Evolutionary conservation across 2,113 vertebrate species (phyloP).

Genomic region (Podilymbus podiceps): DNA sequence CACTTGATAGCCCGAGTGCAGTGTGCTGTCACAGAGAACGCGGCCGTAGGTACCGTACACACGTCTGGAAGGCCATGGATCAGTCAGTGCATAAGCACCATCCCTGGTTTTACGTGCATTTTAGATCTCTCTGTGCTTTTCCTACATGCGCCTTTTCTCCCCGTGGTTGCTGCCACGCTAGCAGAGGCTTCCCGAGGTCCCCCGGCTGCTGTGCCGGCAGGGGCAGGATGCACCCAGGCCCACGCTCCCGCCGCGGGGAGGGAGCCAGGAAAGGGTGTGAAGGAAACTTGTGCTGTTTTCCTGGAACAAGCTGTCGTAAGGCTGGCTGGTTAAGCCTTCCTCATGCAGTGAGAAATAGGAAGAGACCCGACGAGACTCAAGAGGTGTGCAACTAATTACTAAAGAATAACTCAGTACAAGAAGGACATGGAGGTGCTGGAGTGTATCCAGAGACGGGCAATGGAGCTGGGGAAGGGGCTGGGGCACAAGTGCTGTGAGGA

Average conservation of each 20-base stretch:
- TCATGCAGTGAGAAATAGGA: neutral
- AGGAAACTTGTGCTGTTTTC: neutral
- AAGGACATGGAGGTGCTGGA: too few species aligned
- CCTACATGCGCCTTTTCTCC: neutral
- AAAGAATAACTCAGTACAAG: neutral
- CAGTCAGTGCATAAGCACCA: neutral
- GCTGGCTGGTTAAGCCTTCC: neutral
- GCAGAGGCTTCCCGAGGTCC: neutral
- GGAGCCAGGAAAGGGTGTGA: neutral
- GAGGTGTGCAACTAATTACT: neutral
- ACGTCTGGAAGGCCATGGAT: neutral
- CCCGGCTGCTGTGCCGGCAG: neutral
- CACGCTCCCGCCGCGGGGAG: accelerated
- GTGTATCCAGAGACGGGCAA: too few species aligned
- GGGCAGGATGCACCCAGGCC: neutral
- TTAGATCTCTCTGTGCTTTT: neutral
- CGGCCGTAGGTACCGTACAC: accelerated
- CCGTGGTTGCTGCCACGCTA: accelerated
- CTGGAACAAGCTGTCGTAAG: neutral
- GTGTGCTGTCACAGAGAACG: neutral
- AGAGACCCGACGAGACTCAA: neutral
- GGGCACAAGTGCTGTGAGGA: too few species aligned
- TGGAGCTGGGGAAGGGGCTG: too few species aligned
- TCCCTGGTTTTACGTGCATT: neutral
- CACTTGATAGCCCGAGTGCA: neutral